Evolutionary conservation across 2,797 vertebrate species (phyloP).

Genomic region (Telmatherina bonti): DNA sequence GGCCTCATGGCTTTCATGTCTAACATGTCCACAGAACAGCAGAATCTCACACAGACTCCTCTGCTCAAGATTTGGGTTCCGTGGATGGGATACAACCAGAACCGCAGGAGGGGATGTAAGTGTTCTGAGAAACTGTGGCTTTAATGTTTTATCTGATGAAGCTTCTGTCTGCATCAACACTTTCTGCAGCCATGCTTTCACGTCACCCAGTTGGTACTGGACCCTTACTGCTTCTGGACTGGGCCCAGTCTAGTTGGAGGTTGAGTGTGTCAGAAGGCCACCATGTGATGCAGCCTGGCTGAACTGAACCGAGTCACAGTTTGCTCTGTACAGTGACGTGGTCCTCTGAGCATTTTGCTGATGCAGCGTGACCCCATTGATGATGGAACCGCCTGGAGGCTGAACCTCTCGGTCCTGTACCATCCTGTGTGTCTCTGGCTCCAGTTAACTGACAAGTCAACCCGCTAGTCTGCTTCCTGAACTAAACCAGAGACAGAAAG

Average conservation of each 20-base stretch:
- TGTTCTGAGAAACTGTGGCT: conserved; percentile 39
- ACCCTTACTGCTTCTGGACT: background rate
- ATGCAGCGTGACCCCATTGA: conserved; percentile 61
- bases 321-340: conserved; percentile 43
- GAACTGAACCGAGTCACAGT: conserved; percentile 30
- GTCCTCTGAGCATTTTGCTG: conserved; percentile 60
- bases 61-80: conserved; percentile 90
- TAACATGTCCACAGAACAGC: conserved; percentile 68
- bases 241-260: conserved; percentile 8
- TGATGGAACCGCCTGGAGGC: conserved; percentile 58
- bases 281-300: conserved; percentile 37
- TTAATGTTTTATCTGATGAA: background rate
- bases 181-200: background rate
- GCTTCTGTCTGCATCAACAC: background rate
- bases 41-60: conserved; percentile 84
- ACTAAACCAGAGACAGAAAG: conserved; percentile 17
- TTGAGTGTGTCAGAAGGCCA: conserved; percentile 9
- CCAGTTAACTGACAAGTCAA: too few relatives aligned
- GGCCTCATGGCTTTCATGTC: conserved; percentile 59
- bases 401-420: conserved; percentile 20
- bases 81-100: conserved; percentile 74
- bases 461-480: conserved; percentile 12
- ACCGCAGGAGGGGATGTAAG: conserved; percentile 88
- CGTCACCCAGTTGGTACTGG: background rate
- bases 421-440: background rate